A percentile compares a stretch with the other conserved stretches of the same genome.
Evolutionary conservation across 2,888 invertebrate genomes (phyloP).

Genomic region (Yponomeuta plumbellus): DNA sequence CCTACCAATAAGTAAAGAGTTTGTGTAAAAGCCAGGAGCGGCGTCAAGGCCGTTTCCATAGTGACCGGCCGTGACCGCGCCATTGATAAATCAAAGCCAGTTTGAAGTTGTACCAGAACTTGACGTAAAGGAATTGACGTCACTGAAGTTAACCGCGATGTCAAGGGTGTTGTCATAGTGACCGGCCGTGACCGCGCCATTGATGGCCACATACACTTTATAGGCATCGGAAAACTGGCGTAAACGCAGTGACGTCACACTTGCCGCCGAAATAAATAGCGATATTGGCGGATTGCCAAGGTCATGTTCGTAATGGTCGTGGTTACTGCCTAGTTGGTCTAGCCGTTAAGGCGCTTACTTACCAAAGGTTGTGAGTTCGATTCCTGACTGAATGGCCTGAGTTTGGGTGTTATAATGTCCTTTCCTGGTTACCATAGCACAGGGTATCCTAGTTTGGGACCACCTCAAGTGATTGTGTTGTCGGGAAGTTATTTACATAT

Average conservation of each 20-base stretch:
- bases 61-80: neutral
- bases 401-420: too few species aligned
- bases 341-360: too few species aligned
- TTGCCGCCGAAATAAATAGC: slow-evolving; percentile 91
- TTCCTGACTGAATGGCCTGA: too few species aligned
- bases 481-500: too few species aligned
- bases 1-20: too few species aligned
- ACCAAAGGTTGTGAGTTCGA: too few species aligned
- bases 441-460: too few species aligned
- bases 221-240: slow-evolving; percentile 50
- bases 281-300: slow-evolving; percentile 89
- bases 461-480: too few species aligned
- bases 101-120: neutral
- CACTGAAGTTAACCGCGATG: slow-evolving; percentile 90
- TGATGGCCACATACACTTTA: slow-evolving; percentile 86
- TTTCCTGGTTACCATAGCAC: too few species aligned
- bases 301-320: slow-evolving; percentile 91
- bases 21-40: neutral
- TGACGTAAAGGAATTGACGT: neutral
- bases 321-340: too few species aligned
- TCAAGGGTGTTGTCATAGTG: slow-evolving; percentile 91
- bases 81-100: slow-evolving; percentile 36
- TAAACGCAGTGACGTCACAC: slow-evolving; percentile 16
- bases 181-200: slow-evolving; percentile 90
- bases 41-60: neutral